Conservation (phyloP, 2,888 invertebrate species). For the Halocaridina rubra region DNA sequence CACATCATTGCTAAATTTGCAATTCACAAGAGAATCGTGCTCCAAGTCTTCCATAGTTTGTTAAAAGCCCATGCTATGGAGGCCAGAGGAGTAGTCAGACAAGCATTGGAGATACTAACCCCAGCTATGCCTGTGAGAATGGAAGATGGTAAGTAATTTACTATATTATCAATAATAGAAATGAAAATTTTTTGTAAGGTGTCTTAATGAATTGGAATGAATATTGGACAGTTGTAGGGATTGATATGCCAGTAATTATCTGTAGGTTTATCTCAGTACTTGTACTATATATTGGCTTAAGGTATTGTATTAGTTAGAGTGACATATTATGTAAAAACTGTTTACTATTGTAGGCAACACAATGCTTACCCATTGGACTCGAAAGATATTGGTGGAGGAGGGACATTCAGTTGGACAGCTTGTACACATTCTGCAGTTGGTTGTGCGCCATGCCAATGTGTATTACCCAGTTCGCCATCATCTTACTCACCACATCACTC, state of each 20-base stretch:
- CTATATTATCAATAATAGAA: conserved; percentile 88
- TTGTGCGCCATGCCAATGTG: conserved; percentile 95
- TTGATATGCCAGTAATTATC: conserved; percentile 87
- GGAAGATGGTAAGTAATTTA: conserved; percentile 78
- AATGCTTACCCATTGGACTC: conserved; percentile 98
- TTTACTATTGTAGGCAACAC: conserved; percentile 76
- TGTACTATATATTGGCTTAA: too few relatives aligned
- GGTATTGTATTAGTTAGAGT: too few relatives aligned
- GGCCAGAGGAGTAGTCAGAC: conserved; percentile 91
- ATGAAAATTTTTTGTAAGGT: conserved; percentile 91
- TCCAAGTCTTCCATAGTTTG: conserved; percentile 78
- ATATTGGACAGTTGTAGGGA: conserved; percentile 82
- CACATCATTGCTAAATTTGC: conserved; percentile 98
- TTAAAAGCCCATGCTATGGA: conserved; percentile 91
- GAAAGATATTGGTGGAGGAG: conserved; percentile 98
- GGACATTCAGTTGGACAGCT: conserved; percentile 96
- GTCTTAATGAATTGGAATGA: conserved; percentile 87
- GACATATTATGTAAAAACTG: too few relatives aligned
- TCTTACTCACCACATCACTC: conserved; percentile 93
- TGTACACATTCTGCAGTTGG: conserved; percentile 90
- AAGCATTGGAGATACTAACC: conserved; percentile 95
- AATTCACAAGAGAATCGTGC: conserved; percentile 94
- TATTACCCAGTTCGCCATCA: conserved; percentile 97
- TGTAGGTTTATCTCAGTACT: too few relatives aligned
- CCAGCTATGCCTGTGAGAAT: conserved; percentile 95